Base-by-base conservation (phyloP, 2,113 vertebrate genomes). In the Spilogale gracilis region DNA sequence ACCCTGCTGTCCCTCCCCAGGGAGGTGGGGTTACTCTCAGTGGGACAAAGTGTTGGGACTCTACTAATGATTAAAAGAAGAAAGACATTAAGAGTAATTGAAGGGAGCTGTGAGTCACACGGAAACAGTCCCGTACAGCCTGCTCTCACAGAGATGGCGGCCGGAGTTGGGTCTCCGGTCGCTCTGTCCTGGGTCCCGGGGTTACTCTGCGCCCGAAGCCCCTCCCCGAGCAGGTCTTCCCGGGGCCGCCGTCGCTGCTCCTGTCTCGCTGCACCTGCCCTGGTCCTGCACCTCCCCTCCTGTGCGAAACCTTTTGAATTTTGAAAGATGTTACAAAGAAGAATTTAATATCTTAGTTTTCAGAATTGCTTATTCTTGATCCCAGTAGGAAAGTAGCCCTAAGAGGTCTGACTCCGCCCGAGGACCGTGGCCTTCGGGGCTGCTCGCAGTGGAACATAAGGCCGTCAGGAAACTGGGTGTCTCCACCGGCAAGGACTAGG, bases 41-140 rank as follows among this genome's bases (percentile, higher is more conserved):
- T 23, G 30, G 48, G 3, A 48, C 30, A 74, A 88, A 92, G 50
- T 89, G 58, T 76, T 93, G 16, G 67, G 50, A 79, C 3, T 58
- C 27, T 50, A 8, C 67, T 91, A 95, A 65, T 95, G 17, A 79
- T 88, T 88, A 73, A 30, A 73, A 90, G 23, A 25, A 25, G 43
- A 80, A 50, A 58, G 9, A 52, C 38, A 23, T 60, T 23, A 8
- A 32, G 52, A 76, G 81, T 43, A 69, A 17, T 12, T n/a, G 5
- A 5, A 16, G 21, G 9, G 43, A 71, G 63, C 43, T 1, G 63
- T 17, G 32, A 21, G n/a, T 87, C 45, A 23, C 56, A 10, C 4
- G 7, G 82, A 30, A 56, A 58, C 27, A 8, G 32, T 23, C 8
- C 20, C 45, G 25, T 30, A 25, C 21, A 9, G 4, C 52, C 56